Evolutionary conservation across 1,140 invertebrate genomes (phyloP).

Genomic region (Arctopsyche grandis): DNA sequence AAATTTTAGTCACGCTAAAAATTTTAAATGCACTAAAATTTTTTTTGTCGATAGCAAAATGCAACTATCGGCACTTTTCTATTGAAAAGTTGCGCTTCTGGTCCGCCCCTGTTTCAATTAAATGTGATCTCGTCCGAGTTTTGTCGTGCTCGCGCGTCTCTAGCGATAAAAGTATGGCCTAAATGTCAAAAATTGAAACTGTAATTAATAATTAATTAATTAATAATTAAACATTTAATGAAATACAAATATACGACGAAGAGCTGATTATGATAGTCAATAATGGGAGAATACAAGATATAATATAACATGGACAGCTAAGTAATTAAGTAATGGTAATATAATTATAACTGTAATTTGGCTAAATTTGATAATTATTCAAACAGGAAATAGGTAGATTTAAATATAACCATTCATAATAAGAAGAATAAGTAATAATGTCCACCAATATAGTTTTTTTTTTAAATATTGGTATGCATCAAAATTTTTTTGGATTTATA

Average conservation of each 20-base stretch:
- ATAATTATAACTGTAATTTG: conserved; percentile 53
- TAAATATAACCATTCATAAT: conserved; percentile 48
- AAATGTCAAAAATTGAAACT: conserved; percentile 51
- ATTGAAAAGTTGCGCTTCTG: too few relatives aligned
- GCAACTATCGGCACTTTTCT: too few relatives aligned
- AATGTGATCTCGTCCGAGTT: neutral
- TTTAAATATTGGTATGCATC: conserved; percentile 36
- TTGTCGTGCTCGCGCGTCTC: conserved; percentile 24
- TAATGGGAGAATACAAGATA: conserved; percentile 55
- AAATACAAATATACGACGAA: conserved; percentile 54
- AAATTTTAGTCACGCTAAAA: too few relatives aligned
- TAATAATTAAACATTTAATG: conserved; percentile 47
- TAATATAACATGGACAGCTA: conserved; percentile 55
- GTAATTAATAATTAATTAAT: conserved; percentile 39
- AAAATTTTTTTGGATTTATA: conserved; percentile 43
- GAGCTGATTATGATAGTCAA: conserved; percentile 54
- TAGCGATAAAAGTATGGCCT: conserved; percentile 41
- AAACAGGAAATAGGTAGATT: conserved; percentile 49
- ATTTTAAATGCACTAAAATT: too few relatives aligned
- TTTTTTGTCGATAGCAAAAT: too few relatives aligned
- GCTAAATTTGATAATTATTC: conserved; percentile 53
- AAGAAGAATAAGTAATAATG: conserved; percentile 41
- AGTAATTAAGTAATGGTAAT: conserved; percentile 49
- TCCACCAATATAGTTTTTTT: conserved; percentile 35
- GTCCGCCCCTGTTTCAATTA: too few relatives aligned